Base-by-base conservation (phyloP, 2,797 vertebrate genomes). In the Leuciscus waleckii region DNA sequence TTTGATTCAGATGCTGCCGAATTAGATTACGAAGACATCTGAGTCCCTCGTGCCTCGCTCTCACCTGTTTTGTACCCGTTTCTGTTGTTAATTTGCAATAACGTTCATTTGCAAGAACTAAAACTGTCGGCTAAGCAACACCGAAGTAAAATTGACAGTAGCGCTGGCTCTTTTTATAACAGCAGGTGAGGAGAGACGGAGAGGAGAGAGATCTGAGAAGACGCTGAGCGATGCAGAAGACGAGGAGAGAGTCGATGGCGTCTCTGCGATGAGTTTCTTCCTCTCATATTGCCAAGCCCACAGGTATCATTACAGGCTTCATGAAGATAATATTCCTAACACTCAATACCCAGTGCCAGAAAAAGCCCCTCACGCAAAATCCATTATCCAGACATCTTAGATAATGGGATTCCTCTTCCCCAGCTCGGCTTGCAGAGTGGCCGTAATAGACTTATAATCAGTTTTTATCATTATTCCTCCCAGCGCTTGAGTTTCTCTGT, bases 401-500 rank as follows among this genome's bases (percentile, higher is more conserved):
- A 88, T 89, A 90, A 90, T 90, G 85, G 90, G 88, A 91, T 92
- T 85, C 85, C 83, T 51, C 87, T 87, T 85, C 67, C 73, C 46
- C 46, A 4, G 32, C 81, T 56, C 58, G n/a, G 63, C 87, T 83
- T 79, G 79, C 84, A 89, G 90, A 92, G 89, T 90, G 89, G 86
- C 87, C 82, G 71, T 90, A 91, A 92, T 90, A 91, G 89, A 90
- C 88, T 91, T 89, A 91, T 91, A 91, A 92, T 92, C 89, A 90
- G 85, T 76, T 82, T 85, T 81, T 77, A 88, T 89, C 89, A 89
- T 90, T 88, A 90, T 89, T 84, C 85, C 79, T 82, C 82, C 88
- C 81, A 49, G 65, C 29, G 37, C 84, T 86, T 70, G 71, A 88
- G 80, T 84, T 70, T 87, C 80, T 87, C 86, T 74, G 74, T 61